A percentile compares a stretch with the other conserved stretches of the same genome.
phyloP scores from a whole-genome alignment of 1,140 invertebrate species.

The Eciton burchellii region DNA sequence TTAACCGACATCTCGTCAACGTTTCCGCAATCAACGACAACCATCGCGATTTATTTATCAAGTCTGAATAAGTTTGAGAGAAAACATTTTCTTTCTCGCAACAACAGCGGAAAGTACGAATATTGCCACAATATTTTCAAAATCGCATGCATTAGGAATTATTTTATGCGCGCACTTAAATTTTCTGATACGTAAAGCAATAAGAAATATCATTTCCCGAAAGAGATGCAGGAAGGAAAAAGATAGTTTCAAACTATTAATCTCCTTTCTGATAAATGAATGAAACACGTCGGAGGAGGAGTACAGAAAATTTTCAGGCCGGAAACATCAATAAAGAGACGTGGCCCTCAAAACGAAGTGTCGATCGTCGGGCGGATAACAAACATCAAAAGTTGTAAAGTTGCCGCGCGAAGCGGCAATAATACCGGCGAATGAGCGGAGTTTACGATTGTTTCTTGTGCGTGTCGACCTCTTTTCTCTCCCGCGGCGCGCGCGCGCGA shows the following conservation, averaged over 20 bases:
- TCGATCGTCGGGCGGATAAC: slow-evolving; percentile 3
- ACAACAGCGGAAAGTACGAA: not conserved
- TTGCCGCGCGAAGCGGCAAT: slow-evolving; percentile 57
- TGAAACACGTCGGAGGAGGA: not conserved
- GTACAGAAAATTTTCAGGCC: not conserved
- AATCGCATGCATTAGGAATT: not conserved
- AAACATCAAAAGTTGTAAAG: slow-evolving; percentile 53
- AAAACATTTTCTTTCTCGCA: not conserved
- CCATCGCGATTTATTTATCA: slow-evolving; percentile 54
- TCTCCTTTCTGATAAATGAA: not conserved
- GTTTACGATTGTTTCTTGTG: slow-evolving; percentile 43
- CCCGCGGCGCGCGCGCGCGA: not conserved
- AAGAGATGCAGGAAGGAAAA: not conserved
- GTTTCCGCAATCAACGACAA: slow-evolving; percentile 69
- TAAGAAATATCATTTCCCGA: not conserved
- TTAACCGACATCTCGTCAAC: slow-evolving; percentile 27
- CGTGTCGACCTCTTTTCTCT: too few species aligned
- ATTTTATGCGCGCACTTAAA: not conserved
- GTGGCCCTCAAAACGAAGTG: not conserved
- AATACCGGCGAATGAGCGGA: slow-evolving; percentile 20
- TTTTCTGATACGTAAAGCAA: not conserved
- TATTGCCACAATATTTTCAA: not conserved
- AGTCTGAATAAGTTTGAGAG: slow-evolving; percentile 13
- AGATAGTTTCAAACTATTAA: not conserved
- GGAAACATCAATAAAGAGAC: not conserved